Evolutionary conservation across 2,888 invertebrate species (phyloP).

Genomic region (Rhaphigaster nebulosa): DNA sequence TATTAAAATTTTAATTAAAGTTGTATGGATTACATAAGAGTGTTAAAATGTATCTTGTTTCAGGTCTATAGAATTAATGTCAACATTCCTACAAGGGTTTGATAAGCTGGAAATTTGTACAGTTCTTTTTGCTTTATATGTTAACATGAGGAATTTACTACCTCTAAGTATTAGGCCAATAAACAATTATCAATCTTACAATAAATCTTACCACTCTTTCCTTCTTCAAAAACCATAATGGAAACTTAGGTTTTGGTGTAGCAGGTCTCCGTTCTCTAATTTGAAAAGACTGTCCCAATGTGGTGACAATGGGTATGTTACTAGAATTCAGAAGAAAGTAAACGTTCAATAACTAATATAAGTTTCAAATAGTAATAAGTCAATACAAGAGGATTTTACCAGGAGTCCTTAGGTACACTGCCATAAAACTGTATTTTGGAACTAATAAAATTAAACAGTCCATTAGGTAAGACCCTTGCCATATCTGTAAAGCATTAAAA

Average conservation of each 20-base stretch:
- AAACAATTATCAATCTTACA: neutral
- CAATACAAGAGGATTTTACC: neutral
- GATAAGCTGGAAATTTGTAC: no score
- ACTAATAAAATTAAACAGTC: constrained; percentile 30
- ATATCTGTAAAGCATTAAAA: neutral
- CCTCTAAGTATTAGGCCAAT: no score
- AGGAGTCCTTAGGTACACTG: neutral
- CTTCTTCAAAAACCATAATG: constrained; percentile 81
- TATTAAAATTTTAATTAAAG: no score
- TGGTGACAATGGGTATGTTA: neutral
- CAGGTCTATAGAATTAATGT: no score
- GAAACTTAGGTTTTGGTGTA: constrained; percentile 76
- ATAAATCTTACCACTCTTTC: constrained; percentile 74
- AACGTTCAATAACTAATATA: neutral
- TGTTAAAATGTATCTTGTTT: no score
- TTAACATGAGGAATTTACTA: no score
- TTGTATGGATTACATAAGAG: no score
- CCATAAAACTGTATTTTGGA: constrained; percentile 6
- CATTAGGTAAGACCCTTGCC: constrained; percentile 9
- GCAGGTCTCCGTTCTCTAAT: constrained; percentile 1
- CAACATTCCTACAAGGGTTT: no score
- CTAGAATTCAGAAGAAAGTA: neutral
- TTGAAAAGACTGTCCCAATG: constrained; percentile 30
- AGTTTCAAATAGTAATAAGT: neutral
- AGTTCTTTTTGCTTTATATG: no score